phyloP scores from a whole-genome alignment of 2,888 invertebrate species.

The Eumerus sabulonum region DNA sequence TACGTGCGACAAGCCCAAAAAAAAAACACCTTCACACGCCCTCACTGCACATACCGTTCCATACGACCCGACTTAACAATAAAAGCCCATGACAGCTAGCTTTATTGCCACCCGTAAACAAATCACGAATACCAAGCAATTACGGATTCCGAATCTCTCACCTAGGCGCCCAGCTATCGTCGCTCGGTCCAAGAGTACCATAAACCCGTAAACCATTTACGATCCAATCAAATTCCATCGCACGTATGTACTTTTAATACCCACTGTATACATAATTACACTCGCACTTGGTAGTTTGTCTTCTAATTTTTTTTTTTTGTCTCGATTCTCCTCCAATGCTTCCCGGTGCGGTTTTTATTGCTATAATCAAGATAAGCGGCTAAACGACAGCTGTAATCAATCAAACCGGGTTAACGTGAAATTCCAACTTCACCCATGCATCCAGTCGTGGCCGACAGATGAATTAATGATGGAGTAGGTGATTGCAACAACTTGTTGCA shows the following conservation, averaged over 20 bases:
- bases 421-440: constrained; percentile 20
- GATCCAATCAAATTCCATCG: constrained; percentile 40
- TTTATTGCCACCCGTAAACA: constrained; percentile 15
- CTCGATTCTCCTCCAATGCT: not conserved
- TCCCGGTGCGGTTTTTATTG: constrained; percentile 59
- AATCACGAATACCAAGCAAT: constrained; percentile 34
- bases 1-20: too few relatives aligned
- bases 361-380: constrained; percentile 55
- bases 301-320: not conserved
- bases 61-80: too few relatives aligned
- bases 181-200: not conserved
- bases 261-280: constrained; percentile 35
- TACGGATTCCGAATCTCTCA: not conserved
- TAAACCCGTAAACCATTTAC: constrained; percentile 17
- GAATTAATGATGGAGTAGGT: constrained; percentile 55
- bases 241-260: constrained; percentile 53
- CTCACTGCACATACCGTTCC: too few relatives aligned
- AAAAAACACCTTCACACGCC: too few relatives aligned
- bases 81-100: not conserved
- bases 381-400: constrained; percentile 55
- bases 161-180: not conserved
- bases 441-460: constrained; percentile 27
- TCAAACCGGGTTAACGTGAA: constrained; percentile 54
- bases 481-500: constrained; percentile 52
- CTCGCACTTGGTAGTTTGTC: constrained; percentile 35